These are phyloP conservation scores for Sebastes iracundus DNA, from an alignment of 2,797 vertebrate genomes.

Conservation along the genomic window DNA sequence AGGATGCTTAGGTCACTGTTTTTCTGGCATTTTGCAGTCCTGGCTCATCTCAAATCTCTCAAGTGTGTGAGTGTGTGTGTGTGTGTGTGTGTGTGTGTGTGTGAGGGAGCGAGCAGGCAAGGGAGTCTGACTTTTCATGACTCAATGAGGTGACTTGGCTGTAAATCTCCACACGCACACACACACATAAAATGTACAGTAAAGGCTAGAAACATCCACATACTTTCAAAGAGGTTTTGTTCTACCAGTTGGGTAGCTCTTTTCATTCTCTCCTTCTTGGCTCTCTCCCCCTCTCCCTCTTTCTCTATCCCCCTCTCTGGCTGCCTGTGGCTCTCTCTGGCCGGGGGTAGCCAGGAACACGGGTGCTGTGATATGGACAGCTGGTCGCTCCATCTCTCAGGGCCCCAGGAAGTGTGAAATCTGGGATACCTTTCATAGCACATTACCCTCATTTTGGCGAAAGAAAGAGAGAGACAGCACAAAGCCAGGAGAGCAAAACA, in stretches of 20 bases:
- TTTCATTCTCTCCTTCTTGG: slow-evolving; percentile 18
- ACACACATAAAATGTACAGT: not conserved
- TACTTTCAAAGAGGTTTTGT: slow-evolving; percentile 22
- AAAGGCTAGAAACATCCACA: not conserved
- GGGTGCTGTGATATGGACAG: slow-evolving; percentile 85
- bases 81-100: not conserved
- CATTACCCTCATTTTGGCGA: slow-evolving; percentile 82
- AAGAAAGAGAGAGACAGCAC: slow-evolving; percentile 54
- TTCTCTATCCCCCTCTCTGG: slow-evolving; percentile 49
- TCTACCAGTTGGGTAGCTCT: slow-evolving; percentile 42
- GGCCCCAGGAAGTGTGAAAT: slow-evolving; percentile 83
- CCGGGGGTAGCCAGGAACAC: slow-evolving; percentile 79
- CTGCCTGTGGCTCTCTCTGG: slow-evolving; percentile 71
- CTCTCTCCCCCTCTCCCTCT: slow-evolving; percentile 8
- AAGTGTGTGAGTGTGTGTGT: slow-evolving; percentile 18
- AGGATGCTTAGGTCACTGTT: slow-evolving; percentile 63
- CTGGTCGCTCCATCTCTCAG: slow-evolving; percentile 81
- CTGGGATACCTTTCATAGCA: slow-evolving; percentile 84
- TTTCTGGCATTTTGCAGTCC: slow-evolving; percentile 56
- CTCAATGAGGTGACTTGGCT: slow-evolving; percentile 12
- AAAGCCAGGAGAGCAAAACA: slow-evolving; percentile 66
- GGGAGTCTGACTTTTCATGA: slow-evolving; percentile 28
- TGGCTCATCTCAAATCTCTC: slow-evolving; percentile 38
- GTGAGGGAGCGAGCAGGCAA: not conserved
- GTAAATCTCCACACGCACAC: not conserved